A percentile compares a stretch with the other conserved stretches of the same genome.
phyloP scores from a whole-genome alignment of 2,888 invertebrate genomes.

The Acrocyrtus sp. region DNA sequence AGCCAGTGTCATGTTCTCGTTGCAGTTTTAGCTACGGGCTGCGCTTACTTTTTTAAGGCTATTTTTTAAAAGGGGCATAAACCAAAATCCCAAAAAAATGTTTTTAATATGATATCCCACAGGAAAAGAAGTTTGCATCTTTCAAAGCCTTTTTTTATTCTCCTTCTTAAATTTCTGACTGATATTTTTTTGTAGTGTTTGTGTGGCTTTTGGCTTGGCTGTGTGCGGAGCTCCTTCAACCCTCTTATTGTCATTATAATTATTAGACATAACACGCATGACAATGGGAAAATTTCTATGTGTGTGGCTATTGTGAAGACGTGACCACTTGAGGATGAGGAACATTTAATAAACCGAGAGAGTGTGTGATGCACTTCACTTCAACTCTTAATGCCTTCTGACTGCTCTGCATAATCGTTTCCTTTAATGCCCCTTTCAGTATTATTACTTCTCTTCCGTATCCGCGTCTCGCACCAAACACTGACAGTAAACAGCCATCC shows the following conservation, averaged over 20 bases:
- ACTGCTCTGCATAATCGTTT: slow-evolving; percentile 39
- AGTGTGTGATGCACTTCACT: slow-evolving; percentile 12
- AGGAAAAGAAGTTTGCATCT: neutral
- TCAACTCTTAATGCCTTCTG: too few relatives aligned
- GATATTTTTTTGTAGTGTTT: neutral
- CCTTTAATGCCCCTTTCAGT: slow-evolving; percentile 36
- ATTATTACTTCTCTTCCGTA: neutral
- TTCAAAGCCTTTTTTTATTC: slow-evolving; percentile 15
- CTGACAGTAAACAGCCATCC: too few relatives aligned
- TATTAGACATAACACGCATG: slow-evolving; percentile 37
- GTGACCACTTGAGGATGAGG: slow-evolving; percentile 50
- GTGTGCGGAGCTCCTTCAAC: slow-evolving; percentile 10
- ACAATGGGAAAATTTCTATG: slow-evolving; percentile 43
- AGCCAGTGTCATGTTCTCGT: too few relatives aligned
- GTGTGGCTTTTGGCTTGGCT: slow-evolving; percentile 9
- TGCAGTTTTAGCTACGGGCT: too few relatives aligned
- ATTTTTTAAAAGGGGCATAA: too few relatives aligned
- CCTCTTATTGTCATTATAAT: slow-evolving; percentile 47
- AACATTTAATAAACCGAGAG: slow-evolving; percentile 37
- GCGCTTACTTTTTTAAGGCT: too few relatives aligned
- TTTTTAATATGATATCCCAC: too few relatives aligned
- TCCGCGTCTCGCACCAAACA: too few relatives aligned
- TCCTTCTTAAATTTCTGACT: neutral
- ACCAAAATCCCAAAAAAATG: slow-evolving; percentile 2
- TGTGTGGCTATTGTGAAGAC: slow-evolving; percentile 50